Base-by-base conservation (phyloP, 2,888 invertebrate species). In the Lycophotia porphyrea region DNA sequence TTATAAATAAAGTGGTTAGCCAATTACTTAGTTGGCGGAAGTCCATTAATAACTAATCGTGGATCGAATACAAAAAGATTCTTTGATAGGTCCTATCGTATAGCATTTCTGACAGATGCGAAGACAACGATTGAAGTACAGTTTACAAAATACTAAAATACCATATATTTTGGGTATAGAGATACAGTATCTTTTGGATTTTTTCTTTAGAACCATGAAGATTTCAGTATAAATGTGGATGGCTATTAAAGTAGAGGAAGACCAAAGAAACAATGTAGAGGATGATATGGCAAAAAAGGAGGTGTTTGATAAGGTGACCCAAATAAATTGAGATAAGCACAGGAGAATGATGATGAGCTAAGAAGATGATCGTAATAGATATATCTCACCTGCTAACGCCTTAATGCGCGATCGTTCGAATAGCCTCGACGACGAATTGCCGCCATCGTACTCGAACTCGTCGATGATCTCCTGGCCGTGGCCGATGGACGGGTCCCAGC, bases 351-450 rank as follows among this genome's bases (percentile, higher is more conserved):
- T 58, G 9, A 34, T 60, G 34, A 60, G 11, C 2, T 21, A 42
- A 2, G 8, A 52, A 24, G 13, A 52, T 9, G n/a, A 18, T 74
- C 5, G 2, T 34, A 36, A 49, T 36, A 7, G 3, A 60, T 36
- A 34, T 58, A 52, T 52, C 96, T 95, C 90, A 99, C 99, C 99
- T 93, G 99, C 99, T 93, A 99, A 97, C 88, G 99, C 99, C 97
- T 99, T 99, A 93, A 99, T 99, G 93, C 99, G 98, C 92, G 99
- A 99, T 96, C 99, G 98, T 97, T 99, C 99, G 97, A 99, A 99
- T 87, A 99, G 98, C 93, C 99, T 98, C 91, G 99, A 99, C 90
- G 99, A 99, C 91, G 99, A 99, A 96, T 99, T 99, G 92, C 99
- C 99, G 93, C 99, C 99, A 97, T 99, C 99, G 97, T 99, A 99